Evolutionary conservation across 2,113 vertebrate genomes (phyloP).

Genomic region (Sorex fumeus): DNA sequence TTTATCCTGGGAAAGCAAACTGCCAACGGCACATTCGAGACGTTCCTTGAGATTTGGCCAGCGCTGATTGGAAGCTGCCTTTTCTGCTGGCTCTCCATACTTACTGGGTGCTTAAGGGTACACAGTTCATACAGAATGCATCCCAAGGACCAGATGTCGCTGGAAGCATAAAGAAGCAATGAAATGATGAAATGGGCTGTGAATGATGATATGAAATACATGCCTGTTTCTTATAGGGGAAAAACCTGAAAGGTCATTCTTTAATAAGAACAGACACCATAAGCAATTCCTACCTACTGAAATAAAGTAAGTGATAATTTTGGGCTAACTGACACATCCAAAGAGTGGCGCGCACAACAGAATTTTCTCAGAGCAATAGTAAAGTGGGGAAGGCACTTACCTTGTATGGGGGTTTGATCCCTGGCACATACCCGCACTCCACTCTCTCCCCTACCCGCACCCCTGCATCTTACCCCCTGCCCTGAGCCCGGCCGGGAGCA

Average conservation of each 20-base stretch:
- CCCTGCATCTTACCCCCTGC: too few relatives aligned
- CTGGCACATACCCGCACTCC: too few relatives aligned
- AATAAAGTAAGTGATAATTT: neutral
- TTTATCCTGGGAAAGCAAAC: neutral
- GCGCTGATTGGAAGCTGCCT: neutral
- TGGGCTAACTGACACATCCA: neutral
- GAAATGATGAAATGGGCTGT: constrained; percentile 9
- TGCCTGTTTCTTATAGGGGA: constrained; percentile 8
- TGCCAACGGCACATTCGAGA: neutral
- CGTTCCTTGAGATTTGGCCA: neutral
- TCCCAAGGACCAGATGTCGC: constrained; percentile 98
- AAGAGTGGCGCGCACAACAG: neutral
- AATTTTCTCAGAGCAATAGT: too few relatives aligned
- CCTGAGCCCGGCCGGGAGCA: too few relatives aligned
- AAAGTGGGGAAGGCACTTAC: too few relatives aligned
- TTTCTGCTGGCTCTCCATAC: constrained; percentile 66
- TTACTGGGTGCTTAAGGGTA: constrained; percentile 95
- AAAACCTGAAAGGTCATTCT: neutral
- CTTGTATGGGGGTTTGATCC: too few relatives aligned
- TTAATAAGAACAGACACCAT: neutral
- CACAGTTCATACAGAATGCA: constrained; percentile 97
- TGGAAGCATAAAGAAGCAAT: constrained; percentile 84
- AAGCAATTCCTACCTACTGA: constrained; percentile 8
- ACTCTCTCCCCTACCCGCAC: too few relatives aligned
- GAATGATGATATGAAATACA: neutral